Evolutionary conservation across 2,888 invertebrate species (phyloP).

Genomic region (Heliconius ismenius): DNA sequence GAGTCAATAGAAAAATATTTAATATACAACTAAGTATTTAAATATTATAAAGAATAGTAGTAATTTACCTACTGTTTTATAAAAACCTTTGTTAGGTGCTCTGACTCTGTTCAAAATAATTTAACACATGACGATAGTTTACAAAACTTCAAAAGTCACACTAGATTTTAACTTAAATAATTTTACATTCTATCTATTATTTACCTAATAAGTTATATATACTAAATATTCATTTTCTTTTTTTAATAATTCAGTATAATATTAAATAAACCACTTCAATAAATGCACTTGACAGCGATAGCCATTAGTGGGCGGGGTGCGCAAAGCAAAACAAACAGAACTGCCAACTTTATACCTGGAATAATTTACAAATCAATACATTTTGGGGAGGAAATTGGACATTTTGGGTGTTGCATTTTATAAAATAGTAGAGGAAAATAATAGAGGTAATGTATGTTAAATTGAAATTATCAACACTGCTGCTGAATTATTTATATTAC

Average conservation of each 20-base stretch:
- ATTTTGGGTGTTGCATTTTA: constrained; percentile 10
- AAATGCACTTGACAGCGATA: constrained; percentile 62
- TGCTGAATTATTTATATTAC: not conserved
- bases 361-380: constrained; percentile 49
- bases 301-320: constrained; percentile 66
- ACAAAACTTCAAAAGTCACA: not conserved
- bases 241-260: constrained; percentile 11
- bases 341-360: constrained; percentile 54
- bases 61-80: not conserved
- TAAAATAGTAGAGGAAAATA: not conserved
- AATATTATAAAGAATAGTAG: not conserved
- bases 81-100: not conserved
- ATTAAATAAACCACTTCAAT: constrained; percentile 24
- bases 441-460: not conserved
- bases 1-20: not conserved
- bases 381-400: constrained; percentile 26
- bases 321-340: constrained; percentile 63
- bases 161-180: not conserved
- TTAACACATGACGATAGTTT: constrained; percentile 19
- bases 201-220: not conserved
- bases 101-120: constrained; percentile 15
- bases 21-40: not conserved
- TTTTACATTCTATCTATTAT: constrained; percentile 9
- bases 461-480: not conserved
- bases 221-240: constrained; percentile 17